A percentile compares a stretch with the other conserved stretches of the same genome.
Evolutionary conservation across 2,888 invertebrate genomes (phyloP).

Genomic region (Ernsta delagoae): DNA sequence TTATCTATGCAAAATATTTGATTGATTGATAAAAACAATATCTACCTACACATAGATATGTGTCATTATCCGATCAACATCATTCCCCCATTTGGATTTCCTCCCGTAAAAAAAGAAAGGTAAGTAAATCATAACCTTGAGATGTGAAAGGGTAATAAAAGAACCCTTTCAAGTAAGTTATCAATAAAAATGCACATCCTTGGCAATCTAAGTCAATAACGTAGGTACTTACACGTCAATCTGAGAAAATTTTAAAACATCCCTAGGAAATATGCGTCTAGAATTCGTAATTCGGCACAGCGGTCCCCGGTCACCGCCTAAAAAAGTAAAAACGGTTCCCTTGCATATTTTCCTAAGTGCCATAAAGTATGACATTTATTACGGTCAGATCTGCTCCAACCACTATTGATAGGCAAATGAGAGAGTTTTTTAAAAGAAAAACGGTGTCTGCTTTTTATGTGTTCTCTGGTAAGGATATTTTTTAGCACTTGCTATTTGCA

Average conservation of each 20-base stretch:
- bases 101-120: too few relatives aligned
- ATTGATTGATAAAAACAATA: too few relatives aligned
- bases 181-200: neutral
- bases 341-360: constrained; percentile 84
- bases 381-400: constrained; percentile 84
- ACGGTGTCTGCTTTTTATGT: constrained; percentile 85
- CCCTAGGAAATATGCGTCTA: constrained; percentile 71
- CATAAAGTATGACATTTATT: constrained; percentile 85
- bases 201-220: neutral
- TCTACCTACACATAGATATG: too few relatives aligned
- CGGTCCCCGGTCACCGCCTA: constrained; percentile 79
- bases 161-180: neutral
- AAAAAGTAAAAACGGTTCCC: constrained; percentile 80
- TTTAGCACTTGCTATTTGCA: constrained; percentile 69
- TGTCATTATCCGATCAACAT: too few relatives aligned
- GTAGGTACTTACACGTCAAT: neutral
- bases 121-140: too few relatives aligned
- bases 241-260: constrained; percentile 61
- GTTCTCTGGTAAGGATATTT: constrained; percentile 79
- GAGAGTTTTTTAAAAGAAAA: constrained; percentile 85
- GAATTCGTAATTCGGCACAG: constrained; percentile 75
- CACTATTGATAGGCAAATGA: constrained; percentile 86
- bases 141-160: neutral
- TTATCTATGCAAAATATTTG: too few relatives aligned
- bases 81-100: too few relatives aligned